phyloP scores from a whole-genome alignment of 1,140 invertebrate genomes.

The Cotesia vestalis region DNA sequence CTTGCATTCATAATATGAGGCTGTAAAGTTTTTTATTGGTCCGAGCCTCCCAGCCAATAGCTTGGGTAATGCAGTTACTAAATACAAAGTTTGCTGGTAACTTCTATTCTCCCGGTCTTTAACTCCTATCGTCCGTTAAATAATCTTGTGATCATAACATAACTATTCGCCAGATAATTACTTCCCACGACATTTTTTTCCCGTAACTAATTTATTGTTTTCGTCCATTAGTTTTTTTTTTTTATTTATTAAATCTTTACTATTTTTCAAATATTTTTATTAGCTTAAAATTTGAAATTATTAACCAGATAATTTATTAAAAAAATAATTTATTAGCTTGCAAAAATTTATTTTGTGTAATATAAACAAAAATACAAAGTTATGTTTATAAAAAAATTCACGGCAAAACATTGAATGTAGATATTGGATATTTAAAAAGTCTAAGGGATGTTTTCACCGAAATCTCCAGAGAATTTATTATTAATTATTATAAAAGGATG shows the following conservation, averaged over 20 bases:
- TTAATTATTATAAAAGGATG: neutral
- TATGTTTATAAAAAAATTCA: too few relatives aligned
- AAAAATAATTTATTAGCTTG: too few relatives aligned
- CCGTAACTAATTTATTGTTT: too few relatives aligned
- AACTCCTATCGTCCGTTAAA: neutral
- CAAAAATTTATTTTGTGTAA: too few relatives aligned
- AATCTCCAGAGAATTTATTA: neutral
- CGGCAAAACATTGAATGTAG: neutral
- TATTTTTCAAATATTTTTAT: too few relatives aligned
- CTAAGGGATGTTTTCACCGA: neutral
- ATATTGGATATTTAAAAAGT: neutral
- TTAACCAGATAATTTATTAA: too few relatives aligned
- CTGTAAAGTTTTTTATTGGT: constrained; percentile 60
- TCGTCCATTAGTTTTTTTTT: too few relatives aligned
- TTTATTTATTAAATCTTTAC: too few relatives aligned
- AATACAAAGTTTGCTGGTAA: constrained; percentile 17
- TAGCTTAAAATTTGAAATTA: too few relatives aligned
- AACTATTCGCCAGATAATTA: neutral
- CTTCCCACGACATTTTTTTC: constrained; percentile 4
- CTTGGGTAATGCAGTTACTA: constrained; percentile 21
- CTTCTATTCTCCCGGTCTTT: neutral
- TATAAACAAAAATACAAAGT: too few relatives aligned
- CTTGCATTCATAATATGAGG: constrained; percentile 58
- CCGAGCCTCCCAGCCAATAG: neutral
- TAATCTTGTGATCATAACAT: constrained; percentile 5